Conservation (phyloP, 2,797 vertebrate genomes). For the Molossus molossus region DNA sequence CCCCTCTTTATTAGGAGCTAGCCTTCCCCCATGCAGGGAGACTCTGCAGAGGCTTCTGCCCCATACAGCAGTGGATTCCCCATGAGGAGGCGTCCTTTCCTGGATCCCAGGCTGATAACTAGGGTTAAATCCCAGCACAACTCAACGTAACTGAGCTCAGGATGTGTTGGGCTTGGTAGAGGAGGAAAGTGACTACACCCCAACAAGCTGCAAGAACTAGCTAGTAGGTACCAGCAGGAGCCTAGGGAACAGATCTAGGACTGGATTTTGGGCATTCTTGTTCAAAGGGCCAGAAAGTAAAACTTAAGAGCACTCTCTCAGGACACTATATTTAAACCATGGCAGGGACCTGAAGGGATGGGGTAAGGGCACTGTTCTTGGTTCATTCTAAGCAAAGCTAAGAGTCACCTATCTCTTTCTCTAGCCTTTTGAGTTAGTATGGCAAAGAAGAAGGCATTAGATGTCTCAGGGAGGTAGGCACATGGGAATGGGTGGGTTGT, state of each 20-base stretch:
- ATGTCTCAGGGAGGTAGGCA: neutral
- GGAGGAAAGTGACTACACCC: neutral
- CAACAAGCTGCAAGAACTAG: neutral
- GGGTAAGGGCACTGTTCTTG: neutral
- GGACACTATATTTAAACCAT: neutral
- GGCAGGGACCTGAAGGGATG: neutral
- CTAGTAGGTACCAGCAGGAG: neutral
- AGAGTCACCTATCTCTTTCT: neutral
- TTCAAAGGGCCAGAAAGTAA: neutral
- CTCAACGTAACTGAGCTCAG: neutral
- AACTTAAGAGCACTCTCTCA: neutral
- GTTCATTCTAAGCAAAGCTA: neutral
- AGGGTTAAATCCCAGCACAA: neutral
- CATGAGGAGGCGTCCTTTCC: neutral
- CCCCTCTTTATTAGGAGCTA: neutral
- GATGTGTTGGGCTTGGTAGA: neutral
- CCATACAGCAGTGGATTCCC: neutral
- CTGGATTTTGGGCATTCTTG: neutral
- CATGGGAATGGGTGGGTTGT: neutral
- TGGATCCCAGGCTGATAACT: neutral
- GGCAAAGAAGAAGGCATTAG: neutral
- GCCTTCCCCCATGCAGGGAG: neutral
- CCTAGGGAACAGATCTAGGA: neutral
- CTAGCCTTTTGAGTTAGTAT: neutral
- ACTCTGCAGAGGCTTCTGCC: neutral